Base-by-base conservation (phyloP, 1,140 invertebrate species). In the Hirudo medicinalis region DNA sequence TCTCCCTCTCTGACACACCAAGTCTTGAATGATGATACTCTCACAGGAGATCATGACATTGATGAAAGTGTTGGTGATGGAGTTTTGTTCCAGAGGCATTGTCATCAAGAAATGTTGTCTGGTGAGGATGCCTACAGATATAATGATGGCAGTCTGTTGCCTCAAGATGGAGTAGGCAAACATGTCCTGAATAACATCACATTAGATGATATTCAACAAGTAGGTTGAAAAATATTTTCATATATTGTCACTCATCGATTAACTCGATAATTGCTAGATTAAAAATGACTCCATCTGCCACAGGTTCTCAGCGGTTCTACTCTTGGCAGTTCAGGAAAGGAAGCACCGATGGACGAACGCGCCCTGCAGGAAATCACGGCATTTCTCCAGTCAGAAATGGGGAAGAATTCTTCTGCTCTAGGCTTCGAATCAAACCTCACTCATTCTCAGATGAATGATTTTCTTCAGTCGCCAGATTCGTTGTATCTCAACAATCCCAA, bases 281-380 rank as follows among this genome's bases (percentile, higher is more conserved):
- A 49, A 17, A 49, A 13, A 49, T 49, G 13, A 15, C 43, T 17
- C 15, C 20, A n/a, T 63, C 57, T 63, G 22, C 11, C 15, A 5
- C 6, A 63, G 57, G 57, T 63, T 22, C 29, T 63, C 22, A 63
- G 29, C 29, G 57, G 57, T n/a, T 32, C 57, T 11, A n/a, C 29
- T 20, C 22, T 63, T 13, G 29, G 57, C 1, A 63, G 17, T 63
- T 22, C 57, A 22, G 69, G 69, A 54, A 70, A 36, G 11, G 69
- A 70, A 17, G 49, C 53, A n/a, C 69, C 69, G 22, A 70, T 70
- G 69, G 69, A 70, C 53, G 69, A 70, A 53, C 43, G 53, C 6
- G 49, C 32, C 5, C 49, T 70, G 40, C 69, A 53, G 20, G 69
- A 70, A 49, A 70, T 70, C 19, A 70, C 69, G 19, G 69, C 69